Evolutionary conservation across 2,888 invertebrate genomes (phyloP).

Genomic region (Eumacrocentrus americanus): DNA sequence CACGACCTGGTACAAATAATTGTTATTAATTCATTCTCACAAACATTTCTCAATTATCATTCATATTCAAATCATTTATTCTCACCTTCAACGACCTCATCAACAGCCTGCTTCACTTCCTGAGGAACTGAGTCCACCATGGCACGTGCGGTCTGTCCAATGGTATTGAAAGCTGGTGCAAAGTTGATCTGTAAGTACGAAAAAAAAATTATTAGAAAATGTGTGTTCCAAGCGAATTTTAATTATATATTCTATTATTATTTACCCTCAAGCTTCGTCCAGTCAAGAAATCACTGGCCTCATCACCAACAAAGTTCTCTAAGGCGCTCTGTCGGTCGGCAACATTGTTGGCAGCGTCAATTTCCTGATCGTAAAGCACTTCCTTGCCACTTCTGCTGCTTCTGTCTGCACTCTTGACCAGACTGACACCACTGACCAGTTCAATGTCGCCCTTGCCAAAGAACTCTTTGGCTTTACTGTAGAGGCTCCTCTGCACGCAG

Average conservation of each 20-base stretch:
- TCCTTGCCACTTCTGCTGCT: conserved; percentile 62
- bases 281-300: conserved; percentile 65
- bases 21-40: not conserved
- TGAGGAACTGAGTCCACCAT: conserved; percentile 66
- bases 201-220: not conserved
- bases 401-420: conserved; percentile 59
- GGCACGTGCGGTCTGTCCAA: conserved; percentile 58
- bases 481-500: conserved; percentile 68
- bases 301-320: conserved; percentile 66
- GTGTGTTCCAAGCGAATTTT: not conserved
- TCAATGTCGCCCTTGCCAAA: conserved; percentile 67
- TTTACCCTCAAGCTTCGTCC: conserved; percentile 63
- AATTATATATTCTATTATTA: not conserved
- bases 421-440: conserved; percentile 65
- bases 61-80: too few species aligned
- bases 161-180: conserved; percentile 56
- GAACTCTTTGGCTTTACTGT: conserved; percentile 66
- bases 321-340: conserved; percentile 66
- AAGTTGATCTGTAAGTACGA: conserved; percentile 52
- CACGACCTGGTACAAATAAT: conserved; percentile 61
- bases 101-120: conserved; percentile 65
- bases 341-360: conserved; percentile 63
- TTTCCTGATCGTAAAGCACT: conserved; percentile 61
- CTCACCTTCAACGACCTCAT: conserved; percentile 66
- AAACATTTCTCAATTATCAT: too few species aligned